These are phyloP conservation scores for Drosophila paramelanica DNA, from an alignment of 2,888 invertebrate species.

Conservation along the genomic window DNA sequence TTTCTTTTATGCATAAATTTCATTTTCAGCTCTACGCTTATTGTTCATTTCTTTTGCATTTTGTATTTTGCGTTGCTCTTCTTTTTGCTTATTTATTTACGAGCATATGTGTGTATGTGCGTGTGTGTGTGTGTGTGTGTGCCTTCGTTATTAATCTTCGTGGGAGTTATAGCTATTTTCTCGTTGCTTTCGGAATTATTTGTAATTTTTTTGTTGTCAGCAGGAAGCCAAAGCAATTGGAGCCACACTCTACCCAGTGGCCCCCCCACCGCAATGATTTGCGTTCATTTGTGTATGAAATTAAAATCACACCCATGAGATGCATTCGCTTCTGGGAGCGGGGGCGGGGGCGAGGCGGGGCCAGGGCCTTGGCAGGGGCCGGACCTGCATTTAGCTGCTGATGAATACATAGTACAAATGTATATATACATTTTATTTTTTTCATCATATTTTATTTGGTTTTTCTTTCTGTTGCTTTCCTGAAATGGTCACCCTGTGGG, in stretches of 20 bases:
- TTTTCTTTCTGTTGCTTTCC: conserved; percentile 9
- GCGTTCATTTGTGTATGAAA: conserved; percentile 85
- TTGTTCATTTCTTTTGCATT: conserved; percentile 69
- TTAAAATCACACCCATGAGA: conserved; percentile 85
- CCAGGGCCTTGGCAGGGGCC: conserved; percentile 4
- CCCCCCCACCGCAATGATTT: conserved; percentile 57
- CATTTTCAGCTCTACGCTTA: conserved; percentile 67
- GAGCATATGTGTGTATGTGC: conserved; percentile 34
- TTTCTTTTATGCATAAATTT: conserved; percentile 73
- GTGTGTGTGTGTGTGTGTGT: conserved; percentile 35
- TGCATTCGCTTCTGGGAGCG: conserved; percentile 43
- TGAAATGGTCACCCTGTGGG: conserved; percentile 72
- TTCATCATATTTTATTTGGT: conserved; percentile 35
- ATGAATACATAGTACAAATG: conserved; percentile 35
- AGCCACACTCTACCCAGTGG: conserved; percentile 3
- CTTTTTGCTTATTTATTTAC: conserved; percentile 63
- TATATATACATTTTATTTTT: conserved; percentile 15
- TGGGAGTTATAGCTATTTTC: conserved; percentile 81
- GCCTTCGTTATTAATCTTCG: conserved; percentile 81
- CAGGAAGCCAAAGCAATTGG: conserved; percentile 32
- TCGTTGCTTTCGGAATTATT: conserved; percentile 47
- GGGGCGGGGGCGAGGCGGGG: background rate
- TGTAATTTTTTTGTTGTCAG: conserved; percentile 42
- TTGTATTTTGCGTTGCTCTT: conserved; percentile 38
- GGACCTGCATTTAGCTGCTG: conserved; percentile 49